Evolutionary conservation across 1,140 invertebrate genomes (phyloP).

Genomic region (Drosophila willistoni): DNA sequence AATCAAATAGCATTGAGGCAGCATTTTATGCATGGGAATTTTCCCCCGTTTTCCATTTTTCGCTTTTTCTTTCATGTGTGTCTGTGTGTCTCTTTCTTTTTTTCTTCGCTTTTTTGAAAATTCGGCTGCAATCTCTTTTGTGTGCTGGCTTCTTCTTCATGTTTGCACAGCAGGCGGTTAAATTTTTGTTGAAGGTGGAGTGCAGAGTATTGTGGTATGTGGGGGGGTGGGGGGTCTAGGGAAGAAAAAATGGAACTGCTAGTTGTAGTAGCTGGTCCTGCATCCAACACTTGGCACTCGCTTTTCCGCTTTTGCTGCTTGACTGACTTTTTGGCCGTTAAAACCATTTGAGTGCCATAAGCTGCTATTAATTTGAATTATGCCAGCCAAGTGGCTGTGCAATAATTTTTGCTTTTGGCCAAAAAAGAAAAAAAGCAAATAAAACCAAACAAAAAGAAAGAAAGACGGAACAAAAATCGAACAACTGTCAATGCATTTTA

Average conservation of each 20-base stretch:
- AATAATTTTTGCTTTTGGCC: slow-evolving; percentile 71
- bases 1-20: slow-evolving; percentile 34
- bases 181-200: slow-evolving; percentile 8
- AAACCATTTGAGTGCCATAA: slow-evolving; percentile 77
- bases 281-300: slow-evolving; percentile 56
- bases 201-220: too few species aligned
- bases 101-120: slow-evolving; percentile 16
- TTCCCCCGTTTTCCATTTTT: slow-evolving; percentile 7
- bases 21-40: slow-evolving; percentile 38
- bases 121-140: slow-evolving; percentile 12
- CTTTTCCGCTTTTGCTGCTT: slow-evolving; percentile 52
- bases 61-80: neutral
- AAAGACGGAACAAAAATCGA: neutral
- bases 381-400: slow-evolving; percentile 50
- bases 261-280: neutral
- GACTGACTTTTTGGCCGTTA: slow-evolving; percentile 74
- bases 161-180: slow-evolving; percentile 63
- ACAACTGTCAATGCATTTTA: slow-evolving; percentile 72
- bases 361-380: slow-evolving; percentile 81
- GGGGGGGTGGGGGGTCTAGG: too few species aligned
- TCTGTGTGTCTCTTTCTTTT: neutral
- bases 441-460: too few species aligned
- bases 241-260: neutral
- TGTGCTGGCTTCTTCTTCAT: slow-evolving; percentile 10
- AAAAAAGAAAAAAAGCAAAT: slow-evolving; percentile 23